These are phyloP conservation scores for Acanthaster planci DNA, from an alignment of 35 echinoderm and acorn worm species.

Conservation along the genomic window DNA sequence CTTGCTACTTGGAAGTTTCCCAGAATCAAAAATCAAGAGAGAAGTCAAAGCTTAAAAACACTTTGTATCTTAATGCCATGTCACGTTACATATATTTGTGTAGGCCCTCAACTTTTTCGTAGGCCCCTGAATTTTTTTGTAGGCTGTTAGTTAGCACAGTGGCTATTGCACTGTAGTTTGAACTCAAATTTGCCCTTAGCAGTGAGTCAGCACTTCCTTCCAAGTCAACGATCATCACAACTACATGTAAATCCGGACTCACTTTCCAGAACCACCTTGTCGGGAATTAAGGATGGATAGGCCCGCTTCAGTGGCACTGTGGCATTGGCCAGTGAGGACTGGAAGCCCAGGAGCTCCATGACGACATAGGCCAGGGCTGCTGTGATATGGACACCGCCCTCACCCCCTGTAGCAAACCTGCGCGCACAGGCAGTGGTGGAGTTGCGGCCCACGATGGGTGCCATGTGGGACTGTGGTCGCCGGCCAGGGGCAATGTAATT, in stretches of 20 bases:
- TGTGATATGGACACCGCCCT: slow-evolving; percentile 12
- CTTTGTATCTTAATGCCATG: too few species aligned
- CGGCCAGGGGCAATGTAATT: slow-evolving; percentile 64
- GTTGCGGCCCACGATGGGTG: slow-evolving; percentile 72
- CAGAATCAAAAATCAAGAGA: too few species aligned
- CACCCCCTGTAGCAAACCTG: slow-evolving; percentile 52
- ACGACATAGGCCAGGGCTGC: slow-evolving; percentile 51
- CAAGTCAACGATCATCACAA: neutral
- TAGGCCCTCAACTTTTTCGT: too few species aligned
- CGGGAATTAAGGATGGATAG: neutral
- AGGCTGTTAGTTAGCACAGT: too few species aligned
- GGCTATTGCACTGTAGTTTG: too few species aligned
- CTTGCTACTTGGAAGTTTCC: too few species aligned
- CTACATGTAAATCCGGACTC: neutral
- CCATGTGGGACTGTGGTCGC: slow-evolving; percentile 74
- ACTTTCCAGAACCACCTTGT: slow-evolving; percentile 48
- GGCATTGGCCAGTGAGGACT: slow-evolving; percentile 8
- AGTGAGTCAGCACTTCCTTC: too few species aligned
- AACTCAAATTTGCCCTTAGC: neutral
- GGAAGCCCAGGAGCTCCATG: slow-evolving; percentile 43
- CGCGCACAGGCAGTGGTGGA: slow-evolving; percentile 56
- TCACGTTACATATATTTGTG: too few species aligned
- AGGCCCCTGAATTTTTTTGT: too few species aligned
- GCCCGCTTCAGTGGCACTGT: slow-evolving; percentile 8
- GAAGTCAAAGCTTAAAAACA: too few species aligned